Conservation (phyloP, 2,113 vertebrate species). For the Empidonax traillii region DNA sequence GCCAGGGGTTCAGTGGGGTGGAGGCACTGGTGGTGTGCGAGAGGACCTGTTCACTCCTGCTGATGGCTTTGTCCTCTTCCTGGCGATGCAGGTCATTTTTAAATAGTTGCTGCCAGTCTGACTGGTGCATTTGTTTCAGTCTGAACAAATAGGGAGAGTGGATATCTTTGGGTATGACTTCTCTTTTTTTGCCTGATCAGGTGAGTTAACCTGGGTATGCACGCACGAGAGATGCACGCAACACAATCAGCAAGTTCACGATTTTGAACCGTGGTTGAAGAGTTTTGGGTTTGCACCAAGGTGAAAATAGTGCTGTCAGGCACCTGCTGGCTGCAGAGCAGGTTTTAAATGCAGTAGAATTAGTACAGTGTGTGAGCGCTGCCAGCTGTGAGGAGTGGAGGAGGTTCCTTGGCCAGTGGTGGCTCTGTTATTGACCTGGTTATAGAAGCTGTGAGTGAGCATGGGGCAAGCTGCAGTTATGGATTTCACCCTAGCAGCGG, state of each 20-base stretch:
- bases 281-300: not conserved
- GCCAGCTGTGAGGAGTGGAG: not conserved
- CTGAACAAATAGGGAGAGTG: not conserved
- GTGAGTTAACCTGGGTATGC: not conserved
- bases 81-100: not conserved
- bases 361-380: not conserved
- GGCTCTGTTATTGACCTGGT: not conserved
- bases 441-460: not conserved
- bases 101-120: not conserved
- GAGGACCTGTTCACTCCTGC: not conserved
- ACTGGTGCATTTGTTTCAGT: not conserved
- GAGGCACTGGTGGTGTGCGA: not conserved
- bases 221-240: fast-evolving
- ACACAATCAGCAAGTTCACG: not conserved
- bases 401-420: not conserved
- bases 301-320: not conserved
- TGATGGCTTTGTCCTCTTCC: fast-evolving
- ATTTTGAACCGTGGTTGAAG: fast-evolving
- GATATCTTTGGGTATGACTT: not conserved
- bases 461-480: not conserved
- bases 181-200: not conserved
- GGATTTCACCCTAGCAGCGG: not conserved
- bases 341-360: not conserved
- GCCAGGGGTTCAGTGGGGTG: not conserved
- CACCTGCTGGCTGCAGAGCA: not conserved